Conservation (phyloP, 2,888 invertebrate species). For the Marasmarcha lunaedactyla region DNA sequence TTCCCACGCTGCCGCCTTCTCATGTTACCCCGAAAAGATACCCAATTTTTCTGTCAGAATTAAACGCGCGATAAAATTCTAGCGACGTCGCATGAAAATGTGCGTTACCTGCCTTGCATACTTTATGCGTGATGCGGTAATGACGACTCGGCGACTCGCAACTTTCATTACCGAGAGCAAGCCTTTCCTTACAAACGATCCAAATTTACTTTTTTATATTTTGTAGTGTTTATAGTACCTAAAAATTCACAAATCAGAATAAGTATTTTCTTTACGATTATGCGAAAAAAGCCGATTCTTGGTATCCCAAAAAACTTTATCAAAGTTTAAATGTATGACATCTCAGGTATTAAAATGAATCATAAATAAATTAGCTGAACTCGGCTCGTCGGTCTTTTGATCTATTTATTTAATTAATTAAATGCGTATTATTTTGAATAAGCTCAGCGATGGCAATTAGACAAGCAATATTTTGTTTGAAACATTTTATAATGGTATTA, state of each 20-base stretch:
- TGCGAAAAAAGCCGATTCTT: no score
- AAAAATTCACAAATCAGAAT: no score
- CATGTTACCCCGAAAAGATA: conserved; percentile 56
- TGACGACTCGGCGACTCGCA: conserved; percentile 31
- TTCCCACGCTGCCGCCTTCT: conserved; percentile 62
- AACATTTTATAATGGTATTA: background rate
- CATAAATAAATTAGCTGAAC: no score
- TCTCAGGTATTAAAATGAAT: no score
- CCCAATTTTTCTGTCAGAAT: conserved; percentile 64
- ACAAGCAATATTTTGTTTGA: background rate
- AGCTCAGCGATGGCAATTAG: background rate
- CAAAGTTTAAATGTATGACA: no score
- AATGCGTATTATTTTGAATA: no score
- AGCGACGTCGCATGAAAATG: conserved; percentile 70
- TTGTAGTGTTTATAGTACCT: no score
- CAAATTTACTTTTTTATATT: conserved; percentile 52
- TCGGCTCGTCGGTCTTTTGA: no score
- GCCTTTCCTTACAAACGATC: conserved; percentile 50
- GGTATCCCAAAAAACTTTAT: no score
- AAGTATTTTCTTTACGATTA: no score
- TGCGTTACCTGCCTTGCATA: conserved; percentile 70
- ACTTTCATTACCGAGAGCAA: conserved; percentile 56
- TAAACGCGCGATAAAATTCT: conserved; percentile 70
- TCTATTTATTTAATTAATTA: no score
- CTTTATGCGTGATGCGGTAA: conserved; percentile 65